Evolutionary conservation across 2,888 invertebrate genomes (phyloP), one percentile per base, ranked within the genome.

Genomic region (Hetaerina titia): DNA sequence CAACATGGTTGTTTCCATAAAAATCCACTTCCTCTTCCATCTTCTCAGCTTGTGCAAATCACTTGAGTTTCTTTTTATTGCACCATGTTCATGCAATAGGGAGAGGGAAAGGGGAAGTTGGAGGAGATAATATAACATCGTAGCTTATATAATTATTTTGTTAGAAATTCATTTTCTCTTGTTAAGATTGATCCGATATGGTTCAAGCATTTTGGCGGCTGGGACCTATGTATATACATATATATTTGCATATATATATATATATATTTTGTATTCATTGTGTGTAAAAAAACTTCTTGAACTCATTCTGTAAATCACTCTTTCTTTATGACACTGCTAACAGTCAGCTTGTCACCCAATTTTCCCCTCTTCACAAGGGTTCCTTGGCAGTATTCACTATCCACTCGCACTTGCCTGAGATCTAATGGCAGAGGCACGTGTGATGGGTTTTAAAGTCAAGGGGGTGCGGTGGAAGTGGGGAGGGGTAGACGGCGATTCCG

Each of bases 401-500:
- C 92, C 92, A 92, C 92, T 92, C 57, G 92, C 92, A 92, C 92
- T 92, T 92, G 92, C 92, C 92, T 92, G 31, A 74, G 74, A 92
- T 92, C 92, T 92, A 92, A 92, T 56, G 56, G 92, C 64, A 69
- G 92, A 92, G 92, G 69, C 56, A 69, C 69, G 69, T 92, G 92
- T 31, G 69, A 69, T 92, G 92, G 92, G 92, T 74, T 92, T 74
- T 92, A 92, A n/a, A 92, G 92, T 92, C 92, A 56, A 74, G 92
- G 92, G 92, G 92, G 92, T 74, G 92, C 64, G 56, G 92, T 92
- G 74, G 92, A 69, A 69, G 92, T 64, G 92, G 92, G 92, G 92
- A 92, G 92, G 92, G 69, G 92, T 69, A 92, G 92, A 64, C 56
- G 92, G 74, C 56, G 57, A 57, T 58, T 89, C 81, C 89, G n/a